Evolutionary conservation across 2,888 invertebrate species (phyloP).

Genomic region (Ferdinandea cuprea): DNA sequence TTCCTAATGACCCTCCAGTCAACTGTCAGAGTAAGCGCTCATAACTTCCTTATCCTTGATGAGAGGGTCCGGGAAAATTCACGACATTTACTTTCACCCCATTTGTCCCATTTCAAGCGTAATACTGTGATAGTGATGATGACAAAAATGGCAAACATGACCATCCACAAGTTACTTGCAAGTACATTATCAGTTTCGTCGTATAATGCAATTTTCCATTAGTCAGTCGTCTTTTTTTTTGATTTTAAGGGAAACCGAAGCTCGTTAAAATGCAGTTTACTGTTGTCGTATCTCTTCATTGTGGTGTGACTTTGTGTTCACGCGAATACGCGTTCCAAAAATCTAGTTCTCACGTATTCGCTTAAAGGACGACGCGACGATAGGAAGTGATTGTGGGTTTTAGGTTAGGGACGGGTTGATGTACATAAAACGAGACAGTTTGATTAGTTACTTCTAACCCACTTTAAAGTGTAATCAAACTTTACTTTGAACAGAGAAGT

Average conservation of each 20-base stretch:
- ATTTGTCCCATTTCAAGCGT: slow-evolving; percentile 31
- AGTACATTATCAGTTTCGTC: slow-evolving; percentile 23
- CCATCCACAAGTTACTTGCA: neutral
- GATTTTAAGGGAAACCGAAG: slow-evolving; percentile 9
- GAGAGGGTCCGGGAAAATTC: neutral
- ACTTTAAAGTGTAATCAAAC: no score
- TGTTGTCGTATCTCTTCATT: neutral
- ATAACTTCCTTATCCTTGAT: slow-evolving; percentile 33
- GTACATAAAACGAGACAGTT: no score
- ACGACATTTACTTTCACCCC: slow-evolving; percentile 32
- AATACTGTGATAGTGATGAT: slow-evolving; percentile 32
- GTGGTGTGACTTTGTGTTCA: neutral
- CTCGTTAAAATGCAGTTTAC: slow-evolving; percentile 41
- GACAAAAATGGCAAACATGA: slow-evolving; percentile 21
- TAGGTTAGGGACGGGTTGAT: neutral
- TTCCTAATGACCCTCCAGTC: slow-evolving; percentile 55
- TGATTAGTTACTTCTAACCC: no score
- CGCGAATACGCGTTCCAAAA: neutral
- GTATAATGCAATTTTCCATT: slow-evolving; percentile 30
- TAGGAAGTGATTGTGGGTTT: neutral
- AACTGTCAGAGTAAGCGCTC: slow-evolving; percentile 16
- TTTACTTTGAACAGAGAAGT: neutral
- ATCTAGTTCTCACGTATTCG: slow-evolving; percentile 30
- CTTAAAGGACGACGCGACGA: slow-evolving; percentile 8
- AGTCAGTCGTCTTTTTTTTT: slow-evolving; percentile 17